These are phyloP conservation scores for Mustelus asterias DNA, from an alignment of 2,113 vertebrate genomes.

Conservation along the genomic window DNA sequence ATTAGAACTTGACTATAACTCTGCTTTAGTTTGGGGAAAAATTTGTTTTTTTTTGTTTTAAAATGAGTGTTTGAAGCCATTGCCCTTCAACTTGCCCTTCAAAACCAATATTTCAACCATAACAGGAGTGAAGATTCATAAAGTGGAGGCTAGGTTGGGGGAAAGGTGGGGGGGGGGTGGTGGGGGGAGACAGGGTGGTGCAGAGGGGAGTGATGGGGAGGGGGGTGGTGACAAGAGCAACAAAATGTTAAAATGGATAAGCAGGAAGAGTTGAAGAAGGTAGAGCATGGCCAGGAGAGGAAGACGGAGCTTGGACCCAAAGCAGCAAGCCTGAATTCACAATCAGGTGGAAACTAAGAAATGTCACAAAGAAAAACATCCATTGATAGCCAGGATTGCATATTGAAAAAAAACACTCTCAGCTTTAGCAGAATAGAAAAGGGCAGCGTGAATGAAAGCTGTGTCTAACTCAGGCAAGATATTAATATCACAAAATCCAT, in stretches of 20 bases:
- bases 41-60: too few species aligned
- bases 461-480: neutral
- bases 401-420: neutral
- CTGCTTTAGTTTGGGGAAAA: too few species aligned
- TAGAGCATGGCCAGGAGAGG: neutral
- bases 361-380: neutral
- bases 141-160: neutral
- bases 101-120: too few species aligned
- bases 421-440: neutral
- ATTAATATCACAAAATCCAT: neutral
- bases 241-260: neutral
- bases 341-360: neutral
- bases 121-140: neutral
- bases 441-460: neutral
- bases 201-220: too few species aligned
- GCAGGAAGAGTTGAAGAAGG: neutral
- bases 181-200: too few species aligned
- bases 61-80: too few species aligned
- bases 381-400: neutral
- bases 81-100: too few species aligned
- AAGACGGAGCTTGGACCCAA: neutral
- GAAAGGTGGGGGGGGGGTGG: neutral
- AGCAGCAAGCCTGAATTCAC: neutral
- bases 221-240: neutral
- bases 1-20: too few species aligned